Evolutionary conservation across 2,797 vertebrate species (phyloP).

Genomic region (Morus bassanus): DNA sequence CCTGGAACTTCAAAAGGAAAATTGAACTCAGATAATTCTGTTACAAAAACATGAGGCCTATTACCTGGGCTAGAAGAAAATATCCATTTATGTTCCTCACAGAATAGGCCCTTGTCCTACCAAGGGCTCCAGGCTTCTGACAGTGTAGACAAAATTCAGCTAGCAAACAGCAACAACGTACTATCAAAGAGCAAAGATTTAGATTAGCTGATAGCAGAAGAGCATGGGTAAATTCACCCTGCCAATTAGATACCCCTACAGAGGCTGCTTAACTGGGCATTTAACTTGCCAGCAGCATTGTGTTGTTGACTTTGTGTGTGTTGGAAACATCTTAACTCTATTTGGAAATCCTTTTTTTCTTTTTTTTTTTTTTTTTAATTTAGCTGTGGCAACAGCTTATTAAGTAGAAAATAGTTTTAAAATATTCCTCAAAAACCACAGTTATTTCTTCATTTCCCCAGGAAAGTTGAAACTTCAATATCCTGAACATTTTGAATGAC

Average conservation of each 20-base stretch:
- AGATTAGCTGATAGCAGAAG: not conserved
- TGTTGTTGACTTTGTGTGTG: not conserved
- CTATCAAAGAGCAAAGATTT: not conserved
- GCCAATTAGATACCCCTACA: not conserved
- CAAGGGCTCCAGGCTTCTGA: not conserved
- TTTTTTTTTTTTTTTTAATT: not conserved
- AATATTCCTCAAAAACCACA: not conserved
- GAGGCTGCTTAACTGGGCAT: not conserved
- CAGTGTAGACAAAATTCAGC: not conserved
- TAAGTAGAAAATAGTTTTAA: not conserved
- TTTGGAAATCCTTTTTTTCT: not conserved
- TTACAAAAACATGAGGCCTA: not conserved
- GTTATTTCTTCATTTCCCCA: not conserved
- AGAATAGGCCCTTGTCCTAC: not conserved
- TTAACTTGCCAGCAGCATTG: not conserved
- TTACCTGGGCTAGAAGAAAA: not conserved
- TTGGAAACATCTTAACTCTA: not conserved
- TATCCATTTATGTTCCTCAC: not conserved
- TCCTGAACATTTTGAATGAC: not conserved
- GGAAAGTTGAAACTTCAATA: constrained; percentile 12
- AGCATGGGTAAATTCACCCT: not conserved
- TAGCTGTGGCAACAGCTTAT: not conserved
- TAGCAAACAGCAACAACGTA: not conserved
- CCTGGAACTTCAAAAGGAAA: not conserved
- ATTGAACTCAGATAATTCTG: not conserved